Base-by-base conservation (phyloP, 2,888 invertebrate genomes). In the Linyphia triangularis region DNA sequence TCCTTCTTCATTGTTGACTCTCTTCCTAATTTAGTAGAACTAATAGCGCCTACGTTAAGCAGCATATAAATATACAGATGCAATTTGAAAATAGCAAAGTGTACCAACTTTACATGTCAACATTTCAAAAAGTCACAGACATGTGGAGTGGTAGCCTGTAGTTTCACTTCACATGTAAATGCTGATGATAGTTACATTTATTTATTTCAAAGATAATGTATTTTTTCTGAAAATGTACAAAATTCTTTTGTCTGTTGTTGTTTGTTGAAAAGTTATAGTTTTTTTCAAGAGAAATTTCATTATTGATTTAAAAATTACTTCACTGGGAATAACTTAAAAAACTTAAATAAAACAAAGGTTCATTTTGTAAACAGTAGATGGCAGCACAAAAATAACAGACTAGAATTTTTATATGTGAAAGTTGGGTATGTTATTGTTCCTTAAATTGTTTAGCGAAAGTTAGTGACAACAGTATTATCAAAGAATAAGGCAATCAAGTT, bases 31-130 rank as follows among this genome's bases (percentile, higher is more conserved):
- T 7, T n/a, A 70, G 16, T n/a, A 40, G 16, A 22, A 70, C 43
- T 40, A 43, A 26, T 4, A 24, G 13, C 22, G 10, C 22, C 59
- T 59, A 59, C 30, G n/a, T 59, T 40, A 37, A 40, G 16, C 33
- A 63, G 63, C 37, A 26, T 28, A 26, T 22, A 77, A 77, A 77
- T 33, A 63, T n/a, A 9, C n/a, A 75, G 73, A 75, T 59, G 30
- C 22, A 33, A 22, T 26, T 75, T 13, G 9, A 63, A 61, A 59
- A 37, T 3, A 72, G 82, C 72, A 72, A 72, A 82, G 82, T 43
- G 82, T 73, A 72, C 82, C 82, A 82, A 82, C 82, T 82, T 82
- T n/a, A 43, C 43, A 40, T 28, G 24, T 82, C 40, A n/a, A 63
- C n/a, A 40, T 2, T 40, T 77, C 9, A 72, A 72, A 72, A 72